Evolutionary conservation across 2,113 vertebrate species (phyloP).

Genomic region (cattle (Bos taurus)): ARS-UCD2.0 NC_037334.1:107924001-107924500

Average conservation of each 20-base stretch:
- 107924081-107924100: neutral
- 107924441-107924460: neutral
- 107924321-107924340: neutral
- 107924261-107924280: neutral
- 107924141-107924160: neutral
- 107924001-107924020: neutral
- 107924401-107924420: neutral
- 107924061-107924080: neutral
- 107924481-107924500: neutral
- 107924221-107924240: neutral
- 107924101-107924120: neutral
- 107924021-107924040: neutral
- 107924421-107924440: neutral
- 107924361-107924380: neutral
- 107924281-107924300: neutral
- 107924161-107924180: neutral
- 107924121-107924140: neutral
- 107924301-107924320: neutral
- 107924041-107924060: neutral
- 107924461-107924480: neutral
- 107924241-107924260: neutral
- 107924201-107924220: neutral
- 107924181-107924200: neutral
- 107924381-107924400: neutral
- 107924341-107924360: neutral